A percentile compares a stretch with the other conserved stretches of the same genome.
Conservation (phyloP, 2,113 vertebrate species). For the Hydrochoerus hydrochaeris region DNA sequence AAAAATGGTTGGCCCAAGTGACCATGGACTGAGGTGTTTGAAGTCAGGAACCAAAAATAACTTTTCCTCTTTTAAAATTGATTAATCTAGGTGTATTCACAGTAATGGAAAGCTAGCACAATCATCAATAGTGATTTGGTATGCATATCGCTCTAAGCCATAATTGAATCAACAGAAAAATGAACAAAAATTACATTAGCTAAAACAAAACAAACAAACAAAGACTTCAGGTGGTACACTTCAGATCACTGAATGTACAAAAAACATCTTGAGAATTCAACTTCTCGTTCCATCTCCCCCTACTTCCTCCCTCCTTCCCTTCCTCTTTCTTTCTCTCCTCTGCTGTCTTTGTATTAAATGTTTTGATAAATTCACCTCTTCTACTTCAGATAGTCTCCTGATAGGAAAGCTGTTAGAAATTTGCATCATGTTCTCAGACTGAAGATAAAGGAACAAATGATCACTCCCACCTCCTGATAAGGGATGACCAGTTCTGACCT, state of each 20-base stretch:
- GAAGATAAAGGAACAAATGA: neutral
- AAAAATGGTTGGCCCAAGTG: neutral
- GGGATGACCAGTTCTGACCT: neutral
- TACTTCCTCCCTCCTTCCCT: no score
- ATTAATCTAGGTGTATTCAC: neutral
- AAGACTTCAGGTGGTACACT: neutral
- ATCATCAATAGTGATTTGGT: neutral
- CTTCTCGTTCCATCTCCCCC: no score
- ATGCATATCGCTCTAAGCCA: neutral
- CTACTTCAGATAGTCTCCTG: neutral
- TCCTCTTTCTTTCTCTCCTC: neutral
- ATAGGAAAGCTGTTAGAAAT: neutral
- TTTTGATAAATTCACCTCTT: neutral
- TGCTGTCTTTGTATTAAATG: neutral
- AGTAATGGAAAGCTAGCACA: neutral
- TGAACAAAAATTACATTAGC: neutral
- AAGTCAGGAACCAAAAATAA: neutral
- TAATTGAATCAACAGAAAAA: neutral
- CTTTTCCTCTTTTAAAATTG: neutral
- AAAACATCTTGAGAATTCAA: neutral
- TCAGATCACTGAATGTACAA: neutral
- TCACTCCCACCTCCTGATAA: neutral
- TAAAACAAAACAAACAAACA: neutral
- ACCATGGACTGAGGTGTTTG: fast-evolving
- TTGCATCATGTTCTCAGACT: neutral